phyloP scores from a whole-genome alignment of 2,797 vertebrate genomes.

The Cyclura pinguis region DNA sequence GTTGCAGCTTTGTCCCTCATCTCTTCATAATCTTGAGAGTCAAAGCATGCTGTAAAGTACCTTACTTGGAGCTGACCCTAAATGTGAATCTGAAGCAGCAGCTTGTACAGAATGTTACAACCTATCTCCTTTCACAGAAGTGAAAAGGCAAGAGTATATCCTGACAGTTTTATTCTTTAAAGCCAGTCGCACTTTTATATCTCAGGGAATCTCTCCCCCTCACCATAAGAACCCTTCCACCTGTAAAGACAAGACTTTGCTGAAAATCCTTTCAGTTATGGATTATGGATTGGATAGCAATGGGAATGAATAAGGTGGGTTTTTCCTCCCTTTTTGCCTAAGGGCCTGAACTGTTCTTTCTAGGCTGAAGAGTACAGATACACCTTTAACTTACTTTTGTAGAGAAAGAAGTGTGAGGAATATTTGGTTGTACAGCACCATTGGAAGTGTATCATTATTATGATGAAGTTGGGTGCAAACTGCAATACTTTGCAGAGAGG shows the following conservation, averaged over 20 bases:
- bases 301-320: not conserved
- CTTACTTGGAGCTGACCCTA: not conserved
- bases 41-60: not conserved
- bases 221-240: not conserved
- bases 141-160: no score
- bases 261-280: not conserved
- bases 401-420: no score
- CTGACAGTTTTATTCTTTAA: no score
- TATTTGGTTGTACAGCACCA: not conserved
- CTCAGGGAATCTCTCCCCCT: not conserved
- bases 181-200: not conserved
- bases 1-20: no score
- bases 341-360: not conserved
- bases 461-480: not conserved
- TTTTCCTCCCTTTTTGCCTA: not conserved
- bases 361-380: not conserved
- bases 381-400: slow-evolving; percentile 2
- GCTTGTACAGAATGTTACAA: not conserved
- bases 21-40: no score
- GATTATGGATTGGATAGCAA: not conserved
- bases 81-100: not conserved
- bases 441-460: slow-evolving; percentile 9
- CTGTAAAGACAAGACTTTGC: not conserved
- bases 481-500: not conserved
- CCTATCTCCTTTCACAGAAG: not conserved